Conservation (phyloP, 2,797 vertebrate species). For the Eulemur albifrons region DNA sequence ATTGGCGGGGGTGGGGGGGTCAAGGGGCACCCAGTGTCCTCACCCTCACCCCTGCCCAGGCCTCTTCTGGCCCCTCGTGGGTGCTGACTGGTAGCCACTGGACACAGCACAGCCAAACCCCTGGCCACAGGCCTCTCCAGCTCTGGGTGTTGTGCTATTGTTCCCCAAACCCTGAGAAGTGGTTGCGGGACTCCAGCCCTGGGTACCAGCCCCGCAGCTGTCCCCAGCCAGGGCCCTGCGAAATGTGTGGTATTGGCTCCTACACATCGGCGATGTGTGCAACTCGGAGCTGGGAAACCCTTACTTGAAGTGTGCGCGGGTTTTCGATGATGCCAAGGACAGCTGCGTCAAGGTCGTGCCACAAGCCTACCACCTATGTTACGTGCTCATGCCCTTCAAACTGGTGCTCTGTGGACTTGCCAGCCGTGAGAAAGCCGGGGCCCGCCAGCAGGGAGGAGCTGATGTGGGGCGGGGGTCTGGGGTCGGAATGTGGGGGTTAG, state of each 20-base stretch:
- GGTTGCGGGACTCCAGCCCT: background rate
- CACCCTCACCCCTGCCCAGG: background rate
- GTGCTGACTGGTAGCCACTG: background rate
- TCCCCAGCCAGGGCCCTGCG: slow-evolving; percentile 86
- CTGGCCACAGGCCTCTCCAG: background rate
- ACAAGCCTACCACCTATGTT: slow-evolving; percentile 86
- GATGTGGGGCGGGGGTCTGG: rapidly evolving
- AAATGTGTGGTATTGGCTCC: slow-evolving; percentile 89
- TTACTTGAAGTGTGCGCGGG: slow-evolving; percentile 83
- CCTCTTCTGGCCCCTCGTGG: background rate
- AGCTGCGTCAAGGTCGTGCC: slow-evolving; percentile 85
- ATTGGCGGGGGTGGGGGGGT: background rate
- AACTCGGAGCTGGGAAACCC: slow-evolving; percentile 89
- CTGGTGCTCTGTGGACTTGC: slow-evolving; percentile 85
- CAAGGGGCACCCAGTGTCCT: background rate
- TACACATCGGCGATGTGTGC: slow-evolving; percentile 85
- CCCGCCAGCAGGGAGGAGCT: background rate
- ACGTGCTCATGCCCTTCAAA: slow-evolving; percentile 84
- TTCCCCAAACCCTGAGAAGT: background rate
- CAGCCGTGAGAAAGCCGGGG: slow-evolving; percentile 73
- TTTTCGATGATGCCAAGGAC: slow-evolving; percentile 84
- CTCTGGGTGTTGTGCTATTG: background rate
- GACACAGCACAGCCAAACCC: background rate
- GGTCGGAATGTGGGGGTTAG: rapidly evolving
- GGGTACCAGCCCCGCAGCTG: rapidly evolving